Conservation (phyloP, 2,888 invertebrate genomes). For the Chrysodeixis includens region DNA sequence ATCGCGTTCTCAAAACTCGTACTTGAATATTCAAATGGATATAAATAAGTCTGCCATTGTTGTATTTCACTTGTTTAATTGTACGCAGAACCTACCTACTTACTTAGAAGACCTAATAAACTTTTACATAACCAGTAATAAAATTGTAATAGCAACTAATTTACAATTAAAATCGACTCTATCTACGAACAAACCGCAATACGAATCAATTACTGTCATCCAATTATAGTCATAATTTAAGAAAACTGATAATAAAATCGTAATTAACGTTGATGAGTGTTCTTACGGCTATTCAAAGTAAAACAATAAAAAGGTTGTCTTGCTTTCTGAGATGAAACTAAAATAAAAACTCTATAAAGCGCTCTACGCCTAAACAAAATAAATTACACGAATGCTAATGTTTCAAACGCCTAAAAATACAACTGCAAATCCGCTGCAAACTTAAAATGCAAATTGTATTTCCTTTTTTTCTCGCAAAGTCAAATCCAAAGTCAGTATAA, state of each 20-base stretch:
- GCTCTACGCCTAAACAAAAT: background rate
- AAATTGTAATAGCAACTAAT: background rate
- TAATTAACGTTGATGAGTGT: conserved; percentile 4
- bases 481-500: conserved; percentile 55
- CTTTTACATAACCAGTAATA: conserved; percentile 1
- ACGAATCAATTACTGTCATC: background rate
- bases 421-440: conserved; percentile 44
- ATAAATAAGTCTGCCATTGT: conserved; percentile 19
- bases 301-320: conserved; percentile 1
- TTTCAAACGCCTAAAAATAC: conserved; percentile 15
- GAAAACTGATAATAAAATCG: conserved; percentile 2
- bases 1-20: conserved; percentile 26
- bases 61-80: conserved; percentile 13
- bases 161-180: conserved; percentile 5
- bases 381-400: background rate
- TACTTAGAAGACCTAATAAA: conserved; percentile 14
- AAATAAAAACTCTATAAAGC: background rate
- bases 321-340: background rate
- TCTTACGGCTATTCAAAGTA: background rate
- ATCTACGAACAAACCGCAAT: background rate
- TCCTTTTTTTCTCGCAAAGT: conserved; percentile 56
- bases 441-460: conserved; percentile 56
- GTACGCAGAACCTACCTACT: conserved; percentile 16
- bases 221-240: background rate
- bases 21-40: conserved; percentile 12